Conservation (phyloP, 2,888 invertebrate species). For the Masnerella sp. region DNA sequence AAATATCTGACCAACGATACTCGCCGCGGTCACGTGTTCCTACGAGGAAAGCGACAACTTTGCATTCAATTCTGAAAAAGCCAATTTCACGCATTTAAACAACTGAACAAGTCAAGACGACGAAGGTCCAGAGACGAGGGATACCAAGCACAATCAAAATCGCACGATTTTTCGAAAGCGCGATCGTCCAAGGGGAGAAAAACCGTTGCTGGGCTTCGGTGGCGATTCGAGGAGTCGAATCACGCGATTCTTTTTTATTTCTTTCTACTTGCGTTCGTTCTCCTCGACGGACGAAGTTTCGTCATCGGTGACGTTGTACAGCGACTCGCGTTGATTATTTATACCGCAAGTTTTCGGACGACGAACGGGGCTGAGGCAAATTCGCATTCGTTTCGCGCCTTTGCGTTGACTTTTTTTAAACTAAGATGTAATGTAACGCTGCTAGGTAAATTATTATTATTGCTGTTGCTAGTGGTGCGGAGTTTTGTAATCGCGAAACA, state of each 20-base stretch:
- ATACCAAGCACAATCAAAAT: constrained; percentile 48
- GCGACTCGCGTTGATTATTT: constrained; percentile 70
- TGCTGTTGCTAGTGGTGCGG: constrained; percentile 35
- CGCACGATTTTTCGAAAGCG: constrained; percentile 58
- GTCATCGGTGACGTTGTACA: constrained; percentile 55
- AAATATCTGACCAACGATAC: constrained; percentile 15
- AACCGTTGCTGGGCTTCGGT: constrained; percentile 74
- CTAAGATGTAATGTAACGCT: constrained; percentile 41
- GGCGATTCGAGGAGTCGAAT: background rate
- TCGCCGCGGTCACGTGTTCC: constrained; percentile 29
- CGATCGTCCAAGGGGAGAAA: constrained; percentile 63
- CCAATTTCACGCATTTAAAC: constrained; percentile 34
- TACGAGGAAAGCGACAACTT: constrained; percentile 24
- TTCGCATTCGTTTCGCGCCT: constrained; percentile 35
- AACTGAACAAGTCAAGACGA: background rate
- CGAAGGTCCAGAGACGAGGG: too few relatives aligned
- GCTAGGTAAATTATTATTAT: constrained; percentile 56
- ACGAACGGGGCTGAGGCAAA: constrained; percentile 13
- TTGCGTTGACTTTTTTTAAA: constrained; percentile 45
- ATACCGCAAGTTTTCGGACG: constrained; percentile 44
- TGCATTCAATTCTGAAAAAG: constrained; percentile 22
- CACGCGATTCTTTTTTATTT: background rate
- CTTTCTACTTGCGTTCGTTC: background rate
- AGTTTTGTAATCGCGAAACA: constrained; percentile 21
- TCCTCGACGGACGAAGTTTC: constrained; percentile 17